Percentiles rank a stretch among this genome's conserved stretches.
Evolutionary conservation across 2,113 vertebrate species (phyloP).

Genomic region (Perca schrenkii): DNA sequence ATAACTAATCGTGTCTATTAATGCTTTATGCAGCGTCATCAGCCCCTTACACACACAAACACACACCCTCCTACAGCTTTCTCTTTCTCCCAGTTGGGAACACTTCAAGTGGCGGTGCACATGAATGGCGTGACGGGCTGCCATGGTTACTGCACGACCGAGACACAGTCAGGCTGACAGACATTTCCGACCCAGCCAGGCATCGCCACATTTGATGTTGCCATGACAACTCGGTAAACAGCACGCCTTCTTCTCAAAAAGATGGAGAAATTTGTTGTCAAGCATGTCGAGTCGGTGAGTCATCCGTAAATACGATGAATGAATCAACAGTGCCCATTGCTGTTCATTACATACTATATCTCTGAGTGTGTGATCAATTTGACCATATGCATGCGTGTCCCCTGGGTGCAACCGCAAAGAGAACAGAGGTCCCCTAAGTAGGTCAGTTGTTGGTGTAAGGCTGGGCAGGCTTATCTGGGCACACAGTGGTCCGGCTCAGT

Average conservation of each 20-base stretch:
- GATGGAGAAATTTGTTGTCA: constrained; percentile 20
- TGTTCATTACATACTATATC: background rate
- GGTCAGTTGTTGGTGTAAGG: constrained; percentile 73
- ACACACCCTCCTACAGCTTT: constrained; percentile 34
- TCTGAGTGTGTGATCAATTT: constrained; percentile 30
- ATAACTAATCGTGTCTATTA: constrained; percentile 50
- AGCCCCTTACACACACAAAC: background rate
- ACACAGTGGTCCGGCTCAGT: constrained; percentile 70
- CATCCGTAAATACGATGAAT: background rate
- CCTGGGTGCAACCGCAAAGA: constrained; percentile 46
- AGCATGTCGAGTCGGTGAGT: background rate
- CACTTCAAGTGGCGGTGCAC: constrained; percentile 66
- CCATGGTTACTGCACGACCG: constrained; percentile 75
- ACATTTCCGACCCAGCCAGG: constrained; percentile 68
- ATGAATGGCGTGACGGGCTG: constrained; percentile 73
- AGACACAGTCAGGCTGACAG: constrained; percentile 66
- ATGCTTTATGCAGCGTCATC: constrained; percentile 45
- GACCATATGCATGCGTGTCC: constrained; percentile 45
- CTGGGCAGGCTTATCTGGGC: constrained; percentile 69
- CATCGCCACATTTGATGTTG: constrained; percentile 59
- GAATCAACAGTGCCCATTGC: background rate
- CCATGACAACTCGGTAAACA: constrained; percentile 76
- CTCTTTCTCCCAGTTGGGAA: constrained; percentile 55
- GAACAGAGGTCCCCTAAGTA: constrained; percentile 73
- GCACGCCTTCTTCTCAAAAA: constrained; percentile 38